phyloP scores from a whole-genome alignment of 2,888 invertebrate species.

The Diploptera punctata region DNA sequence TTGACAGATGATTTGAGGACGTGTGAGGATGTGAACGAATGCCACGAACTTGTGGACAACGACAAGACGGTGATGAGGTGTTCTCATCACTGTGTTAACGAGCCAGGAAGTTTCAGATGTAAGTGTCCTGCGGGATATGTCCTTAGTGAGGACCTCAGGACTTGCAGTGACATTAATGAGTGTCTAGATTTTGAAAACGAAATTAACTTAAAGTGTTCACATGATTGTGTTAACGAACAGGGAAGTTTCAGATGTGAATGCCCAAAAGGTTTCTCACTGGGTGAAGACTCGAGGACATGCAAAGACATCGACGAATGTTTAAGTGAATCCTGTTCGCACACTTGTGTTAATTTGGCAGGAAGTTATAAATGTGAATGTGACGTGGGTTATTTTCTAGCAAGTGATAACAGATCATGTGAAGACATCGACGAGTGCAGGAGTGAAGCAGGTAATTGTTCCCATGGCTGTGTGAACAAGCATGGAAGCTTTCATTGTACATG shows the following conservation, averaged over 20 bases:
- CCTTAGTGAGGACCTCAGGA: slow-evolving; percentile 31
- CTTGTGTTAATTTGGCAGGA: slow-evolving; percentile 48
- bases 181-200: slow-evolving; percentile 49
- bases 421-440: slow-evolving; percentile 54
- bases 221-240: slow-evolving; percentile 58
- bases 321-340: slow-evolving; percentile 50
- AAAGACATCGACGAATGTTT: slow-evolving; percentile 61
- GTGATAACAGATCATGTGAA: slow-evolving; percentile 49
- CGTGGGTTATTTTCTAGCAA: slow-evolving; percentile 51
- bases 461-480: slow-evolving; percentile 64
- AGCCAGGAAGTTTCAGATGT: slow-evolving; percentile 39
- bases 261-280: slow-evolving; percentile 55
- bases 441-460: slow-evolving; percentile 57
- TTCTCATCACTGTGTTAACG: slow-evolving; percentile 40
- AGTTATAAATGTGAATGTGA: slow-evolving; percentile 62
- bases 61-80: slow-evolving; percentile 21
- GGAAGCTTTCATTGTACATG: slow-evolving; percentile 69
- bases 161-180: slow-evolving; percentile 52
- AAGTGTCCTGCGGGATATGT: slow-evolving; percentile 36
- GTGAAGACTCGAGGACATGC: slow-evolving; percentile 51
- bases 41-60: slow-evolving; percentile 34
- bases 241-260: slow-evolving; percentile 62
- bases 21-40: slow-evolving; percentile 41
- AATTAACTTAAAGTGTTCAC: slow-evolving; percentile 49
- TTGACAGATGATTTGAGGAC: slow-evolving; percentile 49